phyloP scores from a whole-genome alignment of 2,888 invertebrate species.

The Anagyrus pseudococci region DNA sequence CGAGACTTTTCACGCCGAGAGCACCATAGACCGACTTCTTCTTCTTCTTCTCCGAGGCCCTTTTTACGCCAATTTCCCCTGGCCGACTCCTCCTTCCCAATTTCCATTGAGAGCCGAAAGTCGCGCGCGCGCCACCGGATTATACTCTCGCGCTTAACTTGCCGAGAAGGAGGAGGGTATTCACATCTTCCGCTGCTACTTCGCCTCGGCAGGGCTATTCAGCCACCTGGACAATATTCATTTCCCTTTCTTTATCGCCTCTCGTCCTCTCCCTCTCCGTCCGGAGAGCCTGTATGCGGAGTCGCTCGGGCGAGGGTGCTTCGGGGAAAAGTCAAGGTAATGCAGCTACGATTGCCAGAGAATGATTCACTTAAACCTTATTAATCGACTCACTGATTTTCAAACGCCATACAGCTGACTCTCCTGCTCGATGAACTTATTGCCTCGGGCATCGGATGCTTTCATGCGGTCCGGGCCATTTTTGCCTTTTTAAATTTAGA shows the following conservation, averaged over 20 bases:
- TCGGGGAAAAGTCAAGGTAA: constrained; percentile 16
- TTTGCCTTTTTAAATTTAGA: no score
- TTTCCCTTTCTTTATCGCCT: constrained; percentile 1
- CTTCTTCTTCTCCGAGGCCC: constrained; percentile 26
- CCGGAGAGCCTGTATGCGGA: no score
- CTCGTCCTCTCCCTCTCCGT: no score
- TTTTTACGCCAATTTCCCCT: constrained; percentile 12
- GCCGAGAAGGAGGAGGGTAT: no score
- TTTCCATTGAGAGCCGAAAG: constrained; percentile 20
- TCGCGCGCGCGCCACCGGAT: constrained; percentile 12
- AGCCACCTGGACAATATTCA: background rate
- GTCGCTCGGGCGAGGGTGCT: no score
- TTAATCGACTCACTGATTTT: constrained; percentile 33
- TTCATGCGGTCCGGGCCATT: no score
- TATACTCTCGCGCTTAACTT: no score
- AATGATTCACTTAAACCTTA: constrained; percentile 34
- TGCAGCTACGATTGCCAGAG: constrained; percentile 18
- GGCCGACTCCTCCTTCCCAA: constrained; percentile 1
- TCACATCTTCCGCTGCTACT: no score
- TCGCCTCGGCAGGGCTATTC: no score
- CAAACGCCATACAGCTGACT: no score
- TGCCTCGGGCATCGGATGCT: no score
- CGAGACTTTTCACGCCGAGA: constrained; percentile 31
- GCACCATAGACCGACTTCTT: constrained; percentile 10
- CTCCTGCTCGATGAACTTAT: no score